A percentile compares a stretch with the other conserved stretches of the same genome.
These are phyloP conservation scores for Sceloporus undulatus DNA, from an alignment of 2,113 vertebrate genomes.

Conservation along the genomic window DNA sequence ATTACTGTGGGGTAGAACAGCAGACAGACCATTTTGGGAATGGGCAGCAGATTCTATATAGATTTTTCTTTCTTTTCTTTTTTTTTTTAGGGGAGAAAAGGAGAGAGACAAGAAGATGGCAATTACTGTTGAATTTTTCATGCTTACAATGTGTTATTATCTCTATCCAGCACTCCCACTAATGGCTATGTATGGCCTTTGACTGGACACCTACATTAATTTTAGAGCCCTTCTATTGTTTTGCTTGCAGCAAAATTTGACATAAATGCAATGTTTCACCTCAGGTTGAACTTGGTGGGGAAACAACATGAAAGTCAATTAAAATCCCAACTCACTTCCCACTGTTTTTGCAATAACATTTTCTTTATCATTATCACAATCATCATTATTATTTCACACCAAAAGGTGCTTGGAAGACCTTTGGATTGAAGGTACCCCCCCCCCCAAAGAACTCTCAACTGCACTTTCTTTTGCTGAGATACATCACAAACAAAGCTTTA, in stretches of 20 bases:
- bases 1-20: slow-evolving; percentile 67
- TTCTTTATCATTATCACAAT: slow-evolving; percentile 20
- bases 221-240: slow-evolving; percentile 71
- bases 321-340: slow-evolving; percentile 67
- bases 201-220: slow-evolving; percentile 77
- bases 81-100: slow-evolving; percentile 38
- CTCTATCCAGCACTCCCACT: slow-evolving; percentile 63
- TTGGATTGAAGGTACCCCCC: slow-evolving; percentile 44
- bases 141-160: slow-evolving; percentile 75
- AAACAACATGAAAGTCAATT: slow-evolving; percentile 72
- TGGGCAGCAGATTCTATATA: slow-evolving; percentile 52
- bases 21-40: slow-evolving; percentile 65
- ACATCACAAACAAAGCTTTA: slow-evolving; percentile 43
- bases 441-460: slow-evolving; percentile 42
- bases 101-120: slow-evolving; percentile 66
- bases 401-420: slow-evolving; percentile 48
- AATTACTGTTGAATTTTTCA: slow-evolving; percentile 78
- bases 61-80: neutral
- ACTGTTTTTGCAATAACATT: slow-evolving; percentile 59
- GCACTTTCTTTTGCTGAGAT: slow-evolving; percentile 49
- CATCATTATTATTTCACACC: slow-evolving; percentile 43
- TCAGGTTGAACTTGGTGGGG: slow-evolving; percentile 70
- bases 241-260: slow-evolving; percentile 76
- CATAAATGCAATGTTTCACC: slow-evolving; percentile 70
- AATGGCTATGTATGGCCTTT: slow-evolving; percentile 74